Evolutionary conservation across 1,140 invertebrate genomes (phyloP).

Genomic region (Araneus ventricosus): DNA sequence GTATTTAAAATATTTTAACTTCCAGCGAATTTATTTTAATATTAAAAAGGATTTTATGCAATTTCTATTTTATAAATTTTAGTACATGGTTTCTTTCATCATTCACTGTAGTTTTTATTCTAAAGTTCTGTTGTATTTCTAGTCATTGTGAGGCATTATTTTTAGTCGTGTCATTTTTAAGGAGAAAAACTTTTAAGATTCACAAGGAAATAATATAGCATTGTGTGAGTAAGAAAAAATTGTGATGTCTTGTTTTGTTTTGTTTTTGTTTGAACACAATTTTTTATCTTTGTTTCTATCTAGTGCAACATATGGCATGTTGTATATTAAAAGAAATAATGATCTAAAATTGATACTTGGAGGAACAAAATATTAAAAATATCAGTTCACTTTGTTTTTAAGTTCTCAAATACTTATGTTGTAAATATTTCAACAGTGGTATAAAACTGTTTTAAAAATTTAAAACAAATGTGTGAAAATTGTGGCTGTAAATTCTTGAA

Average conservation of each 20-base stretch:
- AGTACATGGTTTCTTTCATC: background rate
- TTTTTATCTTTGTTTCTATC: background rate
- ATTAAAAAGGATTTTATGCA: too few relatives aligned
- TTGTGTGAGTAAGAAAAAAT: background rate
- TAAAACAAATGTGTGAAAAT: too few relatives aligned
- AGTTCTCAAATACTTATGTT: too few relatives aligned
- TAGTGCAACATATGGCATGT: background rate
- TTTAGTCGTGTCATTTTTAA: background rate
- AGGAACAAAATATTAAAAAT: too few relatives aligned
- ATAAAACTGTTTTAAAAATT: too few relatives aligned
- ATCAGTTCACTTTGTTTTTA: too few relatives aligned
- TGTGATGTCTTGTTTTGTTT: background rate
- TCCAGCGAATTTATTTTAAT: too few relatives aligned
- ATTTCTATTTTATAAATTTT: background rate
- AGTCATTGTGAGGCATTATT: conserved; percentile 27
- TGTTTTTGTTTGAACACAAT: background rate
- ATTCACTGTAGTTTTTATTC: background rate
- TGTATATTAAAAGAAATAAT: background rate
- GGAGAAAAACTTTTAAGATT: background rate
- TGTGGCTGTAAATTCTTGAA: too few relatives aligned
- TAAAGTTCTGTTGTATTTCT: conserved; percentile 1
- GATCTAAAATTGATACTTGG: too few relatives aligned
- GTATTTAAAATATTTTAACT: too few relatives aligned
- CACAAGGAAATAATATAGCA: background rate
- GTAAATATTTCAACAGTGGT: too few relatives aligned